Conservation (phyloP, 2,888 invertebrate species). For the Choristoneura rosaceana region DNA sequence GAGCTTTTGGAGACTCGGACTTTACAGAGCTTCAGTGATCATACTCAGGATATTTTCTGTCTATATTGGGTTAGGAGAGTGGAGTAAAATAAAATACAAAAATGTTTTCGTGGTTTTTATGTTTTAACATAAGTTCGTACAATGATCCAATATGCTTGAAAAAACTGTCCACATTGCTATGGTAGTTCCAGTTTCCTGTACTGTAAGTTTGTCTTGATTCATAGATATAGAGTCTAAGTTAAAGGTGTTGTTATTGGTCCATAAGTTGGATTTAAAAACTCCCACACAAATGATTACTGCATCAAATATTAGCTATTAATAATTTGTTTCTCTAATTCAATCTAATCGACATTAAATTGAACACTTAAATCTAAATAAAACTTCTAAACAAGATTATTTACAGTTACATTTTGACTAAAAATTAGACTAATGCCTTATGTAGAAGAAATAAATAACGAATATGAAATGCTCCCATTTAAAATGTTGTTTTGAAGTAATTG, state of each 20-base stretch:
- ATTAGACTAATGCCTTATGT: constrained; percentile 80
- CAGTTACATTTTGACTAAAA: constrained; percentile 82
- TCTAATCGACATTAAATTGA: constrained; percentile 81
- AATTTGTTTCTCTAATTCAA: constrained; percentile 72
- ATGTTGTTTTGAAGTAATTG: constrained; percentile 73
- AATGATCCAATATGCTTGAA: constrained; percentile 82
- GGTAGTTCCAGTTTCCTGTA: constrained; percentile 56
- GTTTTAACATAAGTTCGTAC: constrained; percentile 83
- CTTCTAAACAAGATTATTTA: constrained; percentile 84
- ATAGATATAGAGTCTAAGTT: constrained; percentile 64
- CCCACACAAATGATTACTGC: constrained; percentile 64
- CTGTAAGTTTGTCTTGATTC: constrained; percentile 52
- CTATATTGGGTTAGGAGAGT: background rate
- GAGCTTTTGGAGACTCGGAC: too few relatives aligned
- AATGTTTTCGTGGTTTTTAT: constrained; percentile 77
- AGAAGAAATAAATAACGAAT: constrained; percentile 84
- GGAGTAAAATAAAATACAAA: constrained; percentile 61
- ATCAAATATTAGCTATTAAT: constrained; percentile 60
- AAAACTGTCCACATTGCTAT: constrained; percentile 73
- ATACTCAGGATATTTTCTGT: constrained; percentile 3
- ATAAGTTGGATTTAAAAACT: constrained; percentile 74
- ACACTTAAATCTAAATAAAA: constrained; percentile 83
- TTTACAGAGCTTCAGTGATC: background rate
- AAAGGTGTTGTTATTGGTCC: constrained; percentile 77
- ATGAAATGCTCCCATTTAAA: constrained; percentile 82